These are phyloP conservation scores for Ariopsis seemanni DNA, from an alignment of 2,113 vertebrate species.

Conservation along the genomic window DNA sequence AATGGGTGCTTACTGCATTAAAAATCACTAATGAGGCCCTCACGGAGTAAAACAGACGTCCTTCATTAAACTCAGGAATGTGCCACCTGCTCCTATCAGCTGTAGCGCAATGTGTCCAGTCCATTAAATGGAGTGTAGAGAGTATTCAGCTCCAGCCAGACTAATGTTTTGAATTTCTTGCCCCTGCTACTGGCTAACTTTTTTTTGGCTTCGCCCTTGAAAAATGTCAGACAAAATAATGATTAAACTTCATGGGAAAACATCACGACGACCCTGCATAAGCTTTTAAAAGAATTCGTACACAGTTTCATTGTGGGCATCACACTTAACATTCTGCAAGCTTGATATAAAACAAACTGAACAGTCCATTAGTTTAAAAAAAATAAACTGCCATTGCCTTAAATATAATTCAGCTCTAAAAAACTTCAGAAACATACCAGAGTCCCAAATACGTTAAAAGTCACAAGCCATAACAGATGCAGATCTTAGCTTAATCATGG, in stretches of 20 bases:
- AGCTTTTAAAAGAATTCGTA: not conserved
- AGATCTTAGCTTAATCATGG: no score
- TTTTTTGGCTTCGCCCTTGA: not conserved
- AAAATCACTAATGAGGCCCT: not conserved
- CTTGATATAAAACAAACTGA: not conserved
- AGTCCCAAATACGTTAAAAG: no score
- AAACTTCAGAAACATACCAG: no score
- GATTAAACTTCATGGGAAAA: not conserved
- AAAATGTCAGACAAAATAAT: not conserved
- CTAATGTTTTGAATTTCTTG: not conserved
- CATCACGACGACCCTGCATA: not conserved
- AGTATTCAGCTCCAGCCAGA: not conserved
- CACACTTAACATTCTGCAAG: no score
- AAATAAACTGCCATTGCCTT: not conserved
- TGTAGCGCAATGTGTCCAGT: not conserved
- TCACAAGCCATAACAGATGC: no score
- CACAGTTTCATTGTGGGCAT: no score
- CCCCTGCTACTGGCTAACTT: not conserved
- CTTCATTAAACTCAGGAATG: not conserved
- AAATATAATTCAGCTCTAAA: no score
- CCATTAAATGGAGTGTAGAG: not conserved
- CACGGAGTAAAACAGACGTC: not conserved
- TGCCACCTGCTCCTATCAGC: constrained; percentile 7
- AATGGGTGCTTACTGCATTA: not conserved
- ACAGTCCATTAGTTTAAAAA: not conserved